A percentile compares a stretch with the other conserved stretches of the same genome.
These are phyloP conservation scores for Sebastes elongatus DNA, from an alignment of 2,797 vertebrate genomes.

Conservation along the genomic window DNA sequence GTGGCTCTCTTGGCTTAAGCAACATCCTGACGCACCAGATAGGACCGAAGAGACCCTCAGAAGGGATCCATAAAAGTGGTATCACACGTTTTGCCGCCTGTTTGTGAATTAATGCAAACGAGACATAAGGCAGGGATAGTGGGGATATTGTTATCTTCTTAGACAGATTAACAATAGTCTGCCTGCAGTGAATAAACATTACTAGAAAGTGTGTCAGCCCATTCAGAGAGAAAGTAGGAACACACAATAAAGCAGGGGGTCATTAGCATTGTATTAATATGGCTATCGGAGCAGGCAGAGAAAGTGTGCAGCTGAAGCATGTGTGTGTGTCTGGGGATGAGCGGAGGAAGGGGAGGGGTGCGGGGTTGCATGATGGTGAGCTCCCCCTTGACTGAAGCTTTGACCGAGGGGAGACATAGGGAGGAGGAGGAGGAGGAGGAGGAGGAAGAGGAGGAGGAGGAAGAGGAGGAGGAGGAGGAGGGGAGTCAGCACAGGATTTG, in stretches of 20 bases:
- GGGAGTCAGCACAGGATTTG: slow-evolving; percentile 36
- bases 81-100: slow-evolving; percentile 45
- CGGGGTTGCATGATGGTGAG: slow-evolving; percentile 55
- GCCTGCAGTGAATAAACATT: slow-evolving; percentile 68
- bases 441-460: background rate
- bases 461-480: background rate
- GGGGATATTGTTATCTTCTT: slow-evolving; percentile 72
- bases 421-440: background rate
- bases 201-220: slow-evolving; percentile 76
- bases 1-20: background rate
- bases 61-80: background rate
- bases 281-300: slow-evolving; percentile 61
- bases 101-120: slow-evolving; percentile 61
- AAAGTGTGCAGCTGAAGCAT: slow-evolving; percentile 65
- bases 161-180: slow-evolving; percentile 77
- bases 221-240: slow-evolving; percentile 50
- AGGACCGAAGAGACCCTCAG: background rate
- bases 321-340: slow-evolving; percentile 58
- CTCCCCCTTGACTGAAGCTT: slow-evolving; percentile 57
- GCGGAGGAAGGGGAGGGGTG: slow-evolving; percentile 1
- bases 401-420: slow-evolving; percentile 61
- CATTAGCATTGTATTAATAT: slow-evolving; percentile 82
- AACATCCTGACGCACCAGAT: background rate
- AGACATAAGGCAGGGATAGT: slow-evolving; percentile 54
- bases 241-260: slow-evolving; percentile 77